Base-by-base conservation (phyloP, 1,140 invertebrate species). In the Radopholus similis region DNA sequence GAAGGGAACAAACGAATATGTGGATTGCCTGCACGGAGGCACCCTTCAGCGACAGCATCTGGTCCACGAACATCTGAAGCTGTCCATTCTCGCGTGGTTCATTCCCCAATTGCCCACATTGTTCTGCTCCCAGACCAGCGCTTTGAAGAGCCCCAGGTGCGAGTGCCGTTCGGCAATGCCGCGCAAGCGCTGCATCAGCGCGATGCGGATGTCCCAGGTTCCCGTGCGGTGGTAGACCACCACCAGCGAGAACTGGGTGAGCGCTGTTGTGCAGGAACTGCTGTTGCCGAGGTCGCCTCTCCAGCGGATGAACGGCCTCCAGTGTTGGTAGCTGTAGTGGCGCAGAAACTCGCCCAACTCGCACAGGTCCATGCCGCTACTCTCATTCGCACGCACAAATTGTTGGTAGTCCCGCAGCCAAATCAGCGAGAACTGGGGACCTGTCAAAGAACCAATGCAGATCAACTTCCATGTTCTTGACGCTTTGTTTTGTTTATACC, bases 41-140 rank as follows among this genome's bases (percentile, higher is more conserved):
- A 32, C 34, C 62, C 42, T 78, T 78, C 23, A 80, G 60, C 49
- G 70, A 63, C 11, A 80, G 66, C 80, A 80, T 80, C 56, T 80
- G 78, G 62, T 80, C 78, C 11, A 80, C 77, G 60, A 80, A 80
- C 75, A 80, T 76, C 6, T 64, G 72, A n/a, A n/a, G n/a, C n/a
- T n/a, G n/a, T n/a, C n/a, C n/a, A n/a, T n/a, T n/a, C n/a, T n/a
- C n/a, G n/a, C n/a, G n/a, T n/a, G n/a, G n/a, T n/a, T n/a, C n/a
- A n/a, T n/a, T n/a, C n/a, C n/a, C n/a, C n/a, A n/a, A n/a, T n/a
- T n/a, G n/a, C n/a, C n/a, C n/a, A n/a, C n/a, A n/a, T n/a, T n/a
- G 62, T 77, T 79, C 21, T 73, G 66, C 51, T 79, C 77, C 72
- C 72, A 74, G 9, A 74, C 72, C 77, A 77, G 81, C 9, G 75